A percentile compares a stretch with the other conserved stretches of the same genome.
Evolutionary conservation across 2,113 vertebrate genomes (phyloP).

Genomic region (Microcebus murinus): DNA sequence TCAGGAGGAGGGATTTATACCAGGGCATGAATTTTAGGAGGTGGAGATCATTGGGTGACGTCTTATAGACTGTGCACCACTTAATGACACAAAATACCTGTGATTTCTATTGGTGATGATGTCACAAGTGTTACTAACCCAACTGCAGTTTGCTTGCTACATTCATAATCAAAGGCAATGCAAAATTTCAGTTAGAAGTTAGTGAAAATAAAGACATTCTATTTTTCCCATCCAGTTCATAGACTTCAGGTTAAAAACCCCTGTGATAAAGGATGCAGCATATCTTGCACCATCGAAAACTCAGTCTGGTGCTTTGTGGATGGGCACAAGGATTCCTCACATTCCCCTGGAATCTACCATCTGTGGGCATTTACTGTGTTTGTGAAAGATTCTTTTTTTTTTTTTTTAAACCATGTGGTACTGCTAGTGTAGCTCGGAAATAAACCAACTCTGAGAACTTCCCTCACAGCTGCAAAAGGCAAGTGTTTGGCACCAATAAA

Average conservation of each 20-base stretch:
- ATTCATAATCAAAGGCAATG: background rate
- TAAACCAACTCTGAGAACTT: slow-evolving; percentile 78
- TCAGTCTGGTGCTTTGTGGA: background rate
- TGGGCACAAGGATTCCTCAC: background rate
- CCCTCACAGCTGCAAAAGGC: slow-evolving; percentile 80
- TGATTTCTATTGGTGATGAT: background rate
- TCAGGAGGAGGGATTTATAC: background rate
- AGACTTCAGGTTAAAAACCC: background rate
- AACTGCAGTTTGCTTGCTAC: background rate
- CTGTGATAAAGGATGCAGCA: fast-evolving
- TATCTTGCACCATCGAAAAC: background rate
- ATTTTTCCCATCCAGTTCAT: background rate
- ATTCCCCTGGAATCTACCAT: background rate
- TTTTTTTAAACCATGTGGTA: background rate
- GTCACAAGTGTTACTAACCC: background rate
- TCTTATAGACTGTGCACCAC: background rate
- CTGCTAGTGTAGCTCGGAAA: slow-evolving; percentile 68
- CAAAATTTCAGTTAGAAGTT: background rate
- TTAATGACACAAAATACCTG: background rate
- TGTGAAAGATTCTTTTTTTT: slow-evolving; percentile 44
- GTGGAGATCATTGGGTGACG: background rate
- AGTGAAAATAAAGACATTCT: background rate
- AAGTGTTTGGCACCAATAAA: slow-evolving; percentile 66
- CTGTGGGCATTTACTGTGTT: slow-evolving; percentile 32
- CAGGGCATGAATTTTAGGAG: background rate